Conservation (phyloP, 2,113 vertebrate species). For the Lepidothrix coronata region DNA sequence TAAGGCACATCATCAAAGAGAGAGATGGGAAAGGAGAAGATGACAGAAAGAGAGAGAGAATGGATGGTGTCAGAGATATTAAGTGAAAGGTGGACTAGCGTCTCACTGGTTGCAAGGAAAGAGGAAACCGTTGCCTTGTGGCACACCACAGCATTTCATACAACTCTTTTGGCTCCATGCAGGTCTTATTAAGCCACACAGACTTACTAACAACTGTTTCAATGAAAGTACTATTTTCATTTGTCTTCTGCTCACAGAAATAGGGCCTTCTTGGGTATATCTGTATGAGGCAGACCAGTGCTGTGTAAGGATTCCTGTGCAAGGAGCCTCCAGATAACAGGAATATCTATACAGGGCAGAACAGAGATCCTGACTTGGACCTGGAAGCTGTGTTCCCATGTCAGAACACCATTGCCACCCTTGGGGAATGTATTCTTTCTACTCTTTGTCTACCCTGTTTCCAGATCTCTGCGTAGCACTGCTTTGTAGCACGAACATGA, state of each 20-base stretch:
- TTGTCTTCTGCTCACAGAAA: neutral
- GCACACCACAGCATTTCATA: neutral
- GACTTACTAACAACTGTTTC: neutral
- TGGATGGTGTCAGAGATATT: neutral
- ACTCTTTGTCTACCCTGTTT: neutral
- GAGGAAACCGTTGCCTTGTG: neutral
- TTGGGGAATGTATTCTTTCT: neutral
- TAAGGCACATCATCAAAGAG: neutral
- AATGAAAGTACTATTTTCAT: neutral
- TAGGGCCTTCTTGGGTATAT: neutral
- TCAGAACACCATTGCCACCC: neutral
- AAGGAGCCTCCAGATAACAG: neutral
- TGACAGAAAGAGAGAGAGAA: neutral
- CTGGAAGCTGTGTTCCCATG: neutral
- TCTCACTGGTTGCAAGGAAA: neutral
- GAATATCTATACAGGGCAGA: no score
- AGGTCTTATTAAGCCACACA: neutral
- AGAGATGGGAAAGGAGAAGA: neutral
- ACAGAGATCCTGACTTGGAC: neutral
- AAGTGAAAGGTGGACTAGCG: neutral
- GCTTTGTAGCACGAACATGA: neutral
- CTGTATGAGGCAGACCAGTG: neutral
- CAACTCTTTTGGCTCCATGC: neutral
- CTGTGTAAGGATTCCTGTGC: neutral
- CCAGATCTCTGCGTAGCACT: neutral